A percentile compares a stretch with the other conserved stretches of the same genome.
These are phyloP conservation scores for Bombus consobrinus DNA, from an alignment of 1,140 invertebrate genomes.

Conservation along the genomic window DNA sequence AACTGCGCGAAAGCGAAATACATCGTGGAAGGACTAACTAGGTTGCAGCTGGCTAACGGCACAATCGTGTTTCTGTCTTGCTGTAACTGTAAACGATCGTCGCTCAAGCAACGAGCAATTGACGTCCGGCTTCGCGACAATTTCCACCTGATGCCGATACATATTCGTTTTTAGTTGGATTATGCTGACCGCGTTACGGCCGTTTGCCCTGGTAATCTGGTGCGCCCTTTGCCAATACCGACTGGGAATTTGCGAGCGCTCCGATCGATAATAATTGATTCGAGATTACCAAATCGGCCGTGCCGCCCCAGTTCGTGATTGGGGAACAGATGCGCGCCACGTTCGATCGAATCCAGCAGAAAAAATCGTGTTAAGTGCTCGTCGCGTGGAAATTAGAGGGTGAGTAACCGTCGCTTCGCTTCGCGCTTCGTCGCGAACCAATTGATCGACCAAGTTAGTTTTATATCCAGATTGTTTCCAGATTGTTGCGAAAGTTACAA, in stretches of 20 bases:
- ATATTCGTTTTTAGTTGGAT: conserved; percentile 56
- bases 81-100: conserved; percentile 15
- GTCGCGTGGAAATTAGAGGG: conserved; percentile 12
- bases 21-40: background rate
- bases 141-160: conserved; percentile 48
- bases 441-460: conserved; percentile 1
- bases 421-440: background rate
- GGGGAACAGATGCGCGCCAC: conserved; percentile 15
- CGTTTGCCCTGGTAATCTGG: conserved; percentile 47
- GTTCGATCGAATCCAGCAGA: background rate
- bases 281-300: conserved; percentile 37
- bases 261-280: conserved; percentile 54
- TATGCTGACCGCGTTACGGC: conserved; percentile 46
- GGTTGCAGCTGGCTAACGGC: background rate
- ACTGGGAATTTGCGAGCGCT: conserved; percentile 39
- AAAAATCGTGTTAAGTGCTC: background rate
- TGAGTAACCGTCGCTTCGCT: background rate
- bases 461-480: background rate
- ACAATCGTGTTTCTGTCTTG: background rate
- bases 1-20: background rate
- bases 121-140: conserved; percentile 20
- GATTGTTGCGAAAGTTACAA: background rate
- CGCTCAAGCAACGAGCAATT: background rate
- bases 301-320: conserved; percentile 28
- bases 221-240: conserved; percentile 13